Evolutionary conservation across 2,113 vertebrate species (phyloP), one percentile per base, ranked within the genome.

Genomic region (Poeciliopsis turrubarensis): DNA sequence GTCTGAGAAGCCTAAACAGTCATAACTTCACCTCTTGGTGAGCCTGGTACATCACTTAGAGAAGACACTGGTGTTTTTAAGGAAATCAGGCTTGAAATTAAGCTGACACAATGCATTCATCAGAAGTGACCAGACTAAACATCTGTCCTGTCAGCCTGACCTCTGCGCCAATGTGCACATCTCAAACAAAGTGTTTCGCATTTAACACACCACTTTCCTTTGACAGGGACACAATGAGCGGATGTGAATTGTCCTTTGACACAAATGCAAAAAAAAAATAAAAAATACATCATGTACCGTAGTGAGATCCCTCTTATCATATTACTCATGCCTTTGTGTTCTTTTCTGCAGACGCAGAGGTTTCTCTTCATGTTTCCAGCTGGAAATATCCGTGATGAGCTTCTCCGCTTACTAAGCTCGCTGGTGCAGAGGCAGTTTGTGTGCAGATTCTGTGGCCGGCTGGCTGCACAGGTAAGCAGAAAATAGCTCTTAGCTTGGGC

Each of bases 401-500:
- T 73, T 87, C 86, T 91, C 85, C 32, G 73, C 82, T 92, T 89
- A 90, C 88, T 82, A 72, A 90, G 82, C 76, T 77, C 27, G 54
- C 80, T 26, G 44, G 70, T 84, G 90, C 82, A 85, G 82, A 89
- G 89, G 83, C 84, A 82, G 89, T 88, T 80, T 84, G 89, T 85
- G 86, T 84, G 86, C 83, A 88, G 88, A 89, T 90, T 79, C 85
- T 79, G 87, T 89, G 87, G 87, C 85, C 68, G 86, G 65, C 79
- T 76, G 84, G 83, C 90, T 91, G 90, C 91, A 89, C 91, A 92
- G 92, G 92, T 93, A 91, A 93, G 91, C 91, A 92, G 81, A 92
- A 92, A 90, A 93, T 87, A 89, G 81, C 90, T 92, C 86, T 90
- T 86, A 90, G 89, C 88, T 81, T 65, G 27, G 27, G 80, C 74